Evolutionary conservation across 2,113 vertebrate species (phyloP).

Genomic region (Australoheros scitulus): DNA sequence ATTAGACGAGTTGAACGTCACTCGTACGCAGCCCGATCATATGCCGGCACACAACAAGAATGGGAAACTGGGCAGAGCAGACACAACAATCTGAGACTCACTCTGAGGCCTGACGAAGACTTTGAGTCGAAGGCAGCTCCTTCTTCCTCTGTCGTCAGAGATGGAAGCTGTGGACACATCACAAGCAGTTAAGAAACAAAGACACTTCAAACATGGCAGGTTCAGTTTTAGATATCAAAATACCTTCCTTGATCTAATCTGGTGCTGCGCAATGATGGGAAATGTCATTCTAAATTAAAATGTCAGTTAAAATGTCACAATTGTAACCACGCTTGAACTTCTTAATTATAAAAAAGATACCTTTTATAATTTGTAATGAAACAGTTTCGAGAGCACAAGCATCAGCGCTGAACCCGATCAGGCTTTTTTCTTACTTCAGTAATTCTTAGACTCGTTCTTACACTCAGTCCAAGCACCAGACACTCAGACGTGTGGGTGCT

Average conservation of each 20-base stretch:
- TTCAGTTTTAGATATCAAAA: neutral
- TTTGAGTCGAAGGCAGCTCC: conserved; percentile 94
- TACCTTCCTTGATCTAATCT: conserved; percentile 3
- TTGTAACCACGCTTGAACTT: conserved; percentile 2
- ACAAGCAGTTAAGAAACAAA: neutral
- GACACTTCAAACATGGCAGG: neutral
- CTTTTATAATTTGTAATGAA: neutral
- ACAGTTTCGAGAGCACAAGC: neutral
- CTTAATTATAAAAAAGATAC: conserved; percentile 6
- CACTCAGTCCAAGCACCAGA: neutral
- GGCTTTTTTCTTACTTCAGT: neutral
- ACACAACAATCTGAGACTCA: conserved; percentile 81
- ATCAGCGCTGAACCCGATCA: neutral
- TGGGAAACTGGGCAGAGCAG: conserved; percentile 35
- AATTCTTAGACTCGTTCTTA: neutral
- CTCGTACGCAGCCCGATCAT: neutral
- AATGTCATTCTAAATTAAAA: conserved; percentile 28
- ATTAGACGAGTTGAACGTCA: conserved; percentile 74
- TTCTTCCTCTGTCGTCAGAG: conserved; percentile 88
- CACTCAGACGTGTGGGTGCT: neutral
- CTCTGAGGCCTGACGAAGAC: conserved; percentile 96
- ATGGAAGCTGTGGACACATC: conserved; percentile 85
- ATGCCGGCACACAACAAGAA: neutral
- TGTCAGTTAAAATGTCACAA: conserved; percentile 26
- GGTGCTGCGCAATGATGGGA: neutral